Evolutionary conservation across 2,888 invertebrate species (phyloP), one percentile per base, ranked within the genome.

Genomic region (Brachycybe producta): DNA sequence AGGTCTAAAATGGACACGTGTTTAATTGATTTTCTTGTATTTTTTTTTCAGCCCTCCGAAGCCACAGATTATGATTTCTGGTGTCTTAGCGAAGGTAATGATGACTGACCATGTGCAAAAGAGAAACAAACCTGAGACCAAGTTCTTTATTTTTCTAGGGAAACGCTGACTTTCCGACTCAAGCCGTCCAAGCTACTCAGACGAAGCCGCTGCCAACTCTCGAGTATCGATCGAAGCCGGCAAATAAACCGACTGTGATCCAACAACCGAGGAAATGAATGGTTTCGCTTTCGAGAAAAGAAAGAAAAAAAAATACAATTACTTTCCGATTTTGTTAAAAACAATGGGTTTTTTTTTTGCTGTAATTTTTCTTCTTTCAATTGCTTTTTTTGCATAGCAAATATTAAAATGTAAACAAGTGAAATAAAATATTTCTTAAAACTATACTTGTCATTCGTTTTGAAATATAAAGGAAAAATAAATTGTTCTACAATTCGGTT

Each of bases 261-360:
- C 87, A 90, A 62, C 90, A 90, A 61, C 90, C 90, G 52, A 76
- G 85, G 65, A 90, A 90, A 74, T 86, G 78, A 74, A 72, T 43
- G 21, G 49, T n/a, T 51, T 48, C n/a, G n/a, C n/a, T n/a, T n/a
- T n/a, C n/a, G n/a, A n/a, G n/a, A n/a, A n/a, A n/a, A n/a, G n/a
- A n/a, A n/a, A n/a, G n/a, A n/a, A n/a, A n/a, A n/a, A n/a, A n/a
- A n/a, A n/a, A n/a, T n/a, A n/a, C n/a, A n/a, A n/a, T n/a, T n/a
- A n/a, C n/a, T n/a, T n/a, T n/a, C n/a, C n/a, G n/a, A n/a, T n/a
- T n/a, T n/a, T n/a, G n/a, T n/a, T n/a, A n/a, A n/a, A n/a, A n/a
- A n/a, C n/a, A n/a, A n/a, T n/a, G n/a, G n/a, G n/a, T n/a, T n/a
- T n/a, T n/a, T n/a, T n/a, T n/a, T n/a, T n/a, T n/a, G n/a, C n/a